Conservation (phyloP, 2,113 vertebrate genomes). For the Muntiacus reevesi region DNA sequence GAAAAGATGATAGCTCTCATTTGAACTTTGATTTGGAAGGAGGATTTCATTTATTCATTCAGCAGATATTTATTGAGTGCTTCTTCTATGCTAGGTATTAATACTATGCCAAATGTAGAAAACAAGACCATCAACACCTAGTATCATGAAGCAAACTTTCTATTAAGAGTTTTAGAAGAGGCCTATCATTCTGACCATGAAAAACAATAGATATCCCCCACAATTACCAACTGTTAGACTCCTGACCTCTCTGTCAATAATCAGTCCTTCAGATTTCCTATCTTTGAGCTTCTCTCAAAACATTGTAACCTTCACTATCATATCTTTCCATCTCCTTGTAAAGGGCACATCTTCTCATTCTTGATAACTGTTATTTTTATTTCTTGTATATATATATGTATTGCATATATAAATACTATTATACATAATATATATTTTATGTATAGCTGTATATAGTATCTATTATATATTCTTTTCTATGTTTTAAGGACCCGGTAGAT, state of each 20-base stretch:
- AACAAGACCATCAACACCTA: neutral
- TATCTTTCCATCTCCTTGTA: neutral
- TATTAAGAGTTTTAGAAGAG: neutral
- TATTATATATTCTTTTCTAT: neutral
- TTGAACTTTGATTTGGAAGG: neutral
- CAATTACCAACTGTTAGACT: neutral
- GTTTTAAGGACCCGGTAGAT: conserved; percentile 1
- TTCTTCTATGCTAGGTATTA: neutral
- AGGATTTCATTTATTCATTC: neutral
- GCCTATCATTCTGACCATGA: neutral
- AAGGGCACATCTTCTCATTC: neutral
- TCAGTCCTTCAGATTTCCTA: neutral
- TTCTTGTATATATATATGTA: neutral
- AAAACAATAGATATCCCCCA: neutral
- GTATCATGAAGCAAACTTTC: neutral
- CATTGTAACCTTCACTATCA: neutral
- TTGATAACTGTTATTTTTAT: neutral
- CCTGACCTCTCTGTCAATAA: neutral
- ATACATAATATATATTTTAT: neutral
- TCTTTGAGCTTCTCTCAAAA: neutral
- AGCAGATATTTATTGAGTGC: neutral
- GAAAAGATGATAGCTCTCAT: neutral
- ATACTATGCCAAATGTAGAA: neutral
- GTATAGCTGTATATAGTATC: neutral
- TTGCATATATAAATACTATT: neutral